Evolutionary conservation across 1,140 invertebrate species (phyloP).

Genomic region (Aphelinus atriplicis): DNA sequence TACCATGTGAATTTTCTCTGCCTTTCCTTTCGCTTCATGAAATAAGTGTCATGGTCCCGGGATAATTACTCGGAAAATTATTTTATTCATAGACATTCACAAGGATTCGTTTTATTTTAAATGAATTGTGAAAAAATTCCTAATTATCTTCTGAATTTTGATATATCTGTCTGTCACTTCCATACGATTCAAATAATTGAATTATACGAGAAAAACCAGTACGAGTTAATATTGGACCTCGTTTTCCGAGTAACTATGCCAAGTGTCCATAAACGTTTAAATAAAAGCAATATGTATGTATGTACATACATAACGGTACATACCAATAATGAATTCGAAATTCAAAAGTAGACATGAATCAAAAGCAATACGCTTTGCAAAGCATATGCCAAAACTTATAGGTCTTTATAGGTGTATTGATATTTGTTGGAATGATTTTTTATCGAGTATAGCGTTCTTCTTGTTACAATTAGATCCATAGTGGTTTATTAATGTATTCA

Average conservation of each 20-base stretch:
- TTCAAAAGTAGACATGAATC: not conserved
- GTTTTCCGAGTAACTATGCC: conserved; percentile 11
- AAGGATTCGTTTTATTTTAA: too few relatives aligned
- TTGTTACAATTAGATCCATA: too few relatives aligned
- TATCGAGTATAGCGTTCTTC: too few relatives aligned
- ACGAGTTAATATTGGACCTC: not conserved
- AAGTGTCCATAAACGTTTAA: not conserved
- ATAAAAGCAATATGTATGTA: conserved; percentile 15
- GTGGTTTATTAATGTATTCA: too few relatives aligned
- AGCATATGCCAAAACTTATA: not conserved
- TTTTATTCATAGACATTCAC: too few relatives aligned
- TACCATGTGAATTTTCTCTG: not conserved
- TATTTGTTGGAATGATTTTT: too few relatives aligned
- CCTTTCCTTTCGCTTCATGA: conserved; percentile 1
- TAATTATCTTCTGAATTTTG: too few relatives aligned
- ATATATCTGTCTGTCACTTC: too few relatives aligned
- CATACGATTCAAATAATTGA: not conserved
- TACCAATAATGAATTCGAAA: not conserved
- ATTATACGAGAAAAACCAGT: not conserved
- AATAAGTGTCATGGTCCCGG: not conserved
- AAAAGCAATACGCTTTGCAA: conserved; percentile 17
- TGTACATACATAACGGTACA: not conserved
- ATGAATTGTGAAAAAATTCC: too few relatives aligned
- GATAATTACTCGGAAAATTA: conserved; percentile 10
- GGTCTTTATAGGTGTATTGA: not conserved